These are phyloP conservation scores for Pelvicachromis taeniatus DNA, from an alignment of 2,113 vertebrate species.

Conservation along the genomic window DNA sequence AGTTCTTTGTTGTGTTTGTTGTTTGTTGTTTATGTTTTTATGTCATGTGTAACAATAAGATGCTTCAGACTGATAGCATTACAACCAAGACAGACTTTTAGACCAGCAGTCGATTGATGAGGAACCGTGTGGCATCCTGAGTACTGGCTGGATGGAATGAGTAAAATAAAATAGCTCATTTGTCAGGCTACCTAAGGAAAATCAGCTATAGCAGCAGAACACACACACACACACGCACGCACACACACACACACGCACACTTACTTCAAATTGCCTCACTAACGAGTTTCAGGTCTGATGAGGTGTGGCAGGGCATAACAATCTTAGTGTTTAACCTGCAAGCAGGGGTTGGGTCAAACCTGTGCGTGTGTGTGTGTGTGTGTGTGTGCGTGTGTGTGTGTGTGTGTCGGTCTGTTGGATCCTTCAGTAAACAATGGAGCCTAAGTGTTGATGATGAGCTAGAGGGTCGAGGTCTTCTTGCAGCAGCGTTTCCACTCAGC, in stretches of 20 bases:
- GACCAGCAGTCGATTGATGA: not conserved
- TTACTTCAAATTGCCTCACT: slow-evolving; percentile 13
- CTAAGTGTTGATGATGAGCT: slow-evolving; percentile 62
- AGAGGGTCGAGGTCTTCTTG: slow-evolving; percentile 29
- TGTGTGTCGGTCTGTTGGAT: not conserved
- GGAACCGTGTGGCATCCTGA: not conserved
- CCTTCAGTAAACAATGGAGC: slow-evolving; percentile 34
- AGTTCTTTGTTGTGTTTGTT: too few relatives aligned
- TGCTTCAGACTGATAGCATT: not conserved
- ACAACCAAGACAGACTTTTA: not conserved
- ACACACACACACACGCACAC: not conserved
- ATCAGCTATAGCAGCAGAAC: not conserved
- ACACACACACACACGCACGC: not conserved
- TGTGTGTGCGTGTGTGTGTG: not conserved
- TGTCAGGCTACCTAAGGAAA: not conserved
- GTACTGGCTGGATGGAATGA: not conserved
- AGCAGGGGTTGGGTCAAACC: slow-evolving; percentile 35
- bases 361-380: not conserved
- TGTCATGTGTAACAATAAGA: not conserved
- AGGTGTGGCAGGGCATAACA: slow-evolving; percentile 31
- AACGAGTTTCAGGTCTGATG: slow-evolving; percentile 51
- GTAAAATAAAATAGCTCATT: not conserved
- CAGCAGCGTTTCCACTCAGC: not conserved
- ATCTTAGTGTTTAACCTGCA: slow-evolving; percentile 63
- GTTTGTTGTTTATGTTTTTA: too few relatives aligned